Evolutionary conservation across 2,113 vertebrate species (phyloP).

Genomic region (Sebastes fasciatus): DNA sequence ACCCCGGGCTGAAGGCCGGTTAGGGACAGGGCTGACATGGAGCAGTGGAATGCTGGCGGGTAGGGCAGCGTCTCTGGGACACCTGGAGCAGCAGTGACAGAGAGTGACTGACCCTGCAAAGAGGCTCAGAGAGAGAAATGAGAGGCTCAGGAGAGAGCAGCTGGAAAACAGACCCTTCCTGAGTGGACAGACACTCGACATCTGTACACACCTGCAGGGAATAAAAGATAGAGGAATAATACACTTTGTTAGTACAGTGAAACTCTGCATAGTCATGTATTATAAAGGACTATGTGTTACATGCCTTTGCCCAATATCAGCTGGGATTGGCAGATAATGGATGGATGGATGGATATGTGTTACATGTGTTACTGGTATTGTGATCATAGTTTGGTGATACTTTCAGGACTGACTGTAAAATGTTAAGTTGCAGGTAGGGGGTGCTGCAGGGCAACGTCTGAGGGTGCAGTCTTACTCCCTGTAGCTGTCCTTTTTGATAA

Average conservation of each 20-base stretch:
- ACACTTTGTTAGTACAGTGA: not conserved
- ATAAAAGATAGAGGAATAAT: not conserved
- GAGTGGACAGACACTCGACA: slow-evolving; percentile 29
- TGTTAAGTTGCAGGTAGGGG: slow-evolving; percentile 52
- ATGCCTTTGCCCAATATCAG: not conserved
- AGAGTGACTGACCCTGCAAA: slow-evolving; percentile 30
- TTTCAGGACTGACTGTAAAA: slow-evolving; percentile 40
- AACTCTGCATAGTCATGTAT: not conserved
- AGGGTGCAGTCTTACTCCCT: slow-evolving; percentile 55
- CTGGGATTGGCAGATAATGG: too few relatives aligned
- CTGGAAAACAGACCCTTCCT: slow-evolving; percentile 33
- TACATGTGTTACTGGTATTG: slow-evolving; percentile 3
- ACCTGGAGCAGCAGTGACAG: slow-evolving; percentile 28
- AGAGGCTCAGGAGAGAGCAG: slow-evolving; percentile 35
- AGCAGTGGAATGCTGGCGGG: slow-evolving; percentile 21
- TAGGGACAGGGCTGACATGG: not conserved
- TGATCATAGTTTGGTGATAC: slow-evolving; percentile 7
- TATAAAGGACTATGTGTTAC: not conserved
- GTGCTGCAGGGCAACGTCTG: slow-evolving; percentile 76
- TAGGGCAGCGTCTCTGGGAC: slow-evolving; percentile 21
- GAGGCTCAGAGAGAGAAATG: slow-evolving; percentile 25
- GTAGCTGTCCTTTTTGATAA: slow-evolving; percentile 16
- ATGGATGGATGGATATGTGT: not conserved
- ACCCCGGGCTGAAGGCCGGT: slow-evolving; percentile 15
- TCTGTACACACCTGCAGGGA: slow-evolving; percentile 42